Evolutionary conservation across 2,797 vertebrate species (phyloP).

Genomic region (Catamblyrhynchus diadema): DNA sequence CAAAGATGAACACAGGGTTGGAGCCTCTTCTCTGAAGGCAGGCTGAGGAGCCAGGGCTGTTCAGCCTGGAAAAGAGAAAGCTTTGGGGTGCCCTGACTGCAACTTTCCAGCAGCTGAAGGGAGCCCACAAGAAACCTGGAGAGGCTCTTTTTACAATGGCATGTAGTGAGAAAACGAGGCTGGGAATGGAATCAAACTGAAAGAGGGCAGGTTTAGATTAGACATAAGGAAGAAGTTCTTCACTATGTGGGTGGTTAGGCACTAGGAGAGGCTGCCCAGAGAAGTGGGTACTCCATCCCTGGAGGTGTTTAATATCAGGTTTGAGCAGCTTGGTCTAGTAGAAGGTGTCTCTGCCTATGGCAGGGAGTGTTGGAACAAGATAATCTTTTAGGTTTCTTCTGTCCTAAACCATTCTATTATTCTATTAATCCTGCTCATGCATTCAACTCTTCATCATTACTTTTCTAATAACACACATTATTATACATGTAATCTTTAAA

Average conservation of each 20-base stretch:
- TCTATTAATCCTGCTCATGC: constrained; percentile 4
- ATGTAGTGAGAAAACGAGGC: background rate
- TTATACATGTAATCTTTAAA: background rate
- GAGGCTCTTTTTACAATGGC: background rate
- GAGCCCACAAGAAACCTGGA: background rate
- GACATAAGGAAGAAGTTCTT: background rate
- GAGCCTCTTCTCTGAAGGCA: background rate
- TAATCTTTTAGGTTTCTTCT: background rate
- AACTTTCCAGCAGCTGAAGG: background rate
- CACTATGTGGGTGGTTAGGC: background rate
- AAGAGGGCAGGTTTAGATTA: background rate
- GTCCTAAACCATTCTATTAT: background rate
- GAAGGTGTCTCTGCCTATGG: background rate
- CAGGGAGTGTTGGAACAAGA: background rate
- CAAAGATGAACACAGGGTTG: background rate
- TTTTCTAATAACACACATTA: background rate
- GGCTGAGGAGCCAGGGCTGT: rapidly evolving
- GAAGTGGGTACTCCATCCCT: background rate
- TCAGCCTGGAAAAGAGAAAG: background rate
- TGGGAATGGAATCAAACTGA: background rate
- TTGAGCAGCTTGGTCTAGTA: background rate
- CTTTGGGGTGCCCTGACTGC: background rate
- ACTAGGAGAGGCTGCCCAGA: background rate
- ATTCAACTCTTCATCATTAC: background rate
- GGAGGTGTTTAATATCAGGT: background rate